phyloP scores from a whole-genome alignment of 1,140 invertebrate species.

The Caerostris darwini region DNA sequence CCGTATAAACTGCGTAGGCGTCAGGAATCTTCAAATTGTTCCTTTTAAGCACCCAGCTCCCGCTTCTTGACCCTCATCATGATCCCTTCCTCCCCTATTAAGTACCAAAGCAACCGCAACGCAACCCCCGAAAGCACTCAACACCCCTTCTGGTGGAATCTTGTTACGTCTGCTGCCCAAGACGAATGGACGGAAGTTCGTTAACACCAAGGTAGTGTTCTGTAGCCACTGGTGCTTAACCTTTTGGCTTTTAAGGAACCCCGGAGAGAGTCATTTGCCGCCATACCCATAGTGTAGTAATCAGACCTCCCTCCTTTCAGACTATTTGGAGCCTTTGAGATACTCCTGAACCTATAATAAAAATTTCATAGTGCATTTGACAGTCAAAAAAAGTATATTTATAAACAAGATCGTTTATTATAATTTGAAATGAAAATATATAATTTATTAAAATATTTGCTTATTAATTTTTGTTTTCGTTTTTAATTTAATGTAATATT shows the following conservation, averaged over 20 bases:
- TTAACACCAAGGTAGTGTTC: neutral
- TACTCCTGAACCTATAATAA: too few relatives aligned
- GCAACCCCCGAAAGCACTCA: neutral
- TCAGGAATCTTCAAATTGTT: conserved; percentile 32
- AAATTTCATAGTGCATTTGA: too few relatives aligned
- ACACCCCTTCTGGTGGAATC: neutral
- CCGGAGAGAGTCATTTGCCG: neutral
- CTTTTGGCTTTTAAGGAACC: neutral
- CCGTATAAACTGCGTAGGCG: conserved; percentile 32
- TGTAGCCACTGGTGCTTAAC: neutral
- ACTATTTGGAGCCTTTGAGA: too few relatives aligned
- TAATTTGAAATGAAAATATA: too few relatives aligned
- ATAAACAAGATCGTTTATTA: too few relatives aligned
- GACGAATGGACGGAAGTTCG: neutral
- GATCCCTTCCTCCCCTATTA: neutral
- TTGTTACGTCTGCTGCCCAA: neutral
- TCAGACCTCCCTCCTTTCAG: too few relatives aligned
- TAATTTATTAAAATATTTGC: too few relatives aligned
- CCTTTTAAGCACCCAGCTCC: conserved; percentile 12
- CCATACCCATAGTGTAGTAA: neutral
- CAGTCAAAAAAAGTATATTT: too few relatives aligned
- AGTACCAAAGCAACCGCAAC: conserved; percentile 7
- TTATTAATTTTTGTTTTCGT: too few relatives aligned
- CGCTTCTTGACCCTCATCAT: neutral
- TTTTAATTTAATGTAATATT: too few relatives aligned